These are phyloP conservation scores for Tribolium madens DNA, from an alignment of 1,140 invertebrate genomes.

Conservation along the genomic window DNA sequence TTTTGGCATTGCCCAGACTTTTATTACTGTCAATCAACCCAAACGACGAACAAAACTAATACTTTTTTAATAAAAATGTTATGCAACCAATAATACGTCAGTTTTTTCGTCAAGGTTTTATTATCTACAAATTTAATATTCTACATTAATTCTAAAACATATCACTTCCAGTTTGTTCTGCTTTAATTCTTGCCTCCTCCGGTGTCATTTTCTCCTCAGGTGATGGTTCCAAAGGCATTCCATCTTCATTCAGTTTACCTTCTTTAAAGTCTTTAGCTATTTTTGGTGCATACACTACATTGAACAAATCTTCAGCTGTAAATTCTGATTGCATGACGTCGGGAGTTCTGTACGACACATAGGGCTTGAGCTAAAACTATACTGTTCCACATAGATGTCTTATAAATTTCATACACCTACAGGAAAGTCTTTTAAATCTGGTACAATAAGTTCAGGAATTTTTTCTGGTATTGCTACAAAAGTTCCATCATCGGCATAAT, in stretches of 20 bases:
- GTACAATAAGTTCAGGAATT: slow-evolving; percentile 93
- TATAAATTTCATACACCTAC: slow-evolving; percentile 63
- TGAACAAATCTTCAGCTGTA: slow-evolving; percentile 87
- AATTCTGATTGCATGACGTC: slow-evolving; percentile 84
- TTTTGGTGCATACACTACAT: slow-evolving; percentile 84
- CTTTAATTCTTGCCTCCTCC: slow-evolving; percentile 76
- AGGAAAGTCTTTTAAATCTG: slow-evolving; percentile 82
- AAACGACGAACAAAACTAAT: too few species aligned
- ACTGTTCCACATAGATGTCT: neutral
- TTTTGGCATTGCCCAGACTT: too few species aligned
- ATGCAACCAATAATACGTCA: slow-evolving; percentile 9
- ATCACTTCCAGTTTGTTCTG: slow-evolving; percentile 82
- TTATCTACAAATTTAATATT: neutral
- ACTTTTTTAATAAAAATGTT: too few species aligned
- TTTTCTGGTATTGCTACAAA: slow-evolving; percentile 85
- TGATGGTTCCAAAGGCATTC: slow-evolving; percentile 78
- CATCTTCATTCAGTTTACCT: slow-evolving; percentile 77
- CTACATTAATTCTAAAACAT: slow-evolving; percentile 70
- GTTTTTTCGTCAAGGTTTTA: neutral
- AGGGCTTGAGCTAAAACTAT: slow-evolving; percentile 84
- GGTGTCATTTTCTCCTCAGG: slow-evolving; percentile 77
- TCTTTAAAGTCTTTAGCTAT: slow-evolving; percentile 83
- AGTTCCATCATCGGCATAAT: slow-evolving; percentile 67
- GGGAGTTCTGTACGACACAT: slow-evolving; percentile 87
- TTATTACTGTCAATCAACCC: too few species aligned